A percentile compares a stretch with the other conserved stretches of the same genome.
phyloP scores from a whole-genome alignment of 2,113 vertebrate species.

The Carassius gibelio region DNA sequence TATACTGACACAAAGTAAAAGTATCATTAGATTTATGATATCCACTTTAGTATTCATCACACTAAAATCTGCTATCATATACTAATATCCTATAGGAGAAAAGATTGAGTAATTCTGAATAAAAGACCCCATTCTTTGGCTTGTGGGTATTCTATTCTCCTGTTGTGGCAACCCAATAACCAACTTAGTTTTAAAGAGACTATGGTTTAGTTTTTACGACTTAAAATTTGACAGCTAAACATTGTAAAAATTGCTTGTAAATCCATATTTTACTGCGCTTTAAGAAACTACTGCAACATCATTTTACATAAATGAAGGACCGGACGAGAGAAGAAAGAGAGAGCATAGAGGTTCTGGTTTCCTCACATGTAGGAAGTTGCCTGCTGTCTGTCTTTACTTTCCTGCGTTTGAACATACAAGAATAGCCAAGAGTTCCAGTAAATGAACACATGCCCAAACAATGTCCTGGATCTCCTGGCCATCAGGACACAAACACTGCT shows the following conservation, averaged over 20 bases:
- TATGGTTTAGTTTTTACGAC: background rate
- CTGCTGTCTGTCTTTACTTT: constrained; percentile 19
- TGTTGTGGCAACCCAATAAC: no score
- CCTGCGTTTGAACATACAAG: constrained; percentile 27
- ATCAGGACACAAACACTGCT: background rate
- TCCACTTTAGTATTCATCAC: no score
- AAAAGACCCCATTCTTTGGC: no score
- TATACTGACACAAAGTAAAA: no score
- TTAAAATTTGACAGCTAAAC: background rate
- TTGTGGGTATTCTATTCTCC: no score
- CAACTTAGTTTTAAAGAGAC: no score
- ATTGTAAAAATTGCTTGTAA: background rate
- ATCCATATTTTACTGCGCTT: background rate
- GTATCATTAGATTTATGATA: no score
- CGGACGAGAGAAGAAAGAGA: background rate
- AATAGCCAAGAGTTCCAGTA: background rate
- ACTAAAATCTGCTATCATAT: no score
- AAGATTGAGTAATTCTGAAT: no score
- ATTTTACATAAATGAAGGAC: background rate
- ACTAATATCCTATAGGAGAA: no score
- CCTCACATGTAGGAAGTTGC: constrained; percentile 30
- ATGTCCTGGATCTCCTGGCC: background rate
- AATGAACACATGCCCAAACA: constrained; percentile 15
- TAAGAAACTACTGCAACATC: no score
- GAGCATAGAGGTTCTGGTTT: background rate